Evolutionary conservation across 2,888 invertebrate genomes (phyloP).

Genomic region (Harpalus rufipes): DNA sequence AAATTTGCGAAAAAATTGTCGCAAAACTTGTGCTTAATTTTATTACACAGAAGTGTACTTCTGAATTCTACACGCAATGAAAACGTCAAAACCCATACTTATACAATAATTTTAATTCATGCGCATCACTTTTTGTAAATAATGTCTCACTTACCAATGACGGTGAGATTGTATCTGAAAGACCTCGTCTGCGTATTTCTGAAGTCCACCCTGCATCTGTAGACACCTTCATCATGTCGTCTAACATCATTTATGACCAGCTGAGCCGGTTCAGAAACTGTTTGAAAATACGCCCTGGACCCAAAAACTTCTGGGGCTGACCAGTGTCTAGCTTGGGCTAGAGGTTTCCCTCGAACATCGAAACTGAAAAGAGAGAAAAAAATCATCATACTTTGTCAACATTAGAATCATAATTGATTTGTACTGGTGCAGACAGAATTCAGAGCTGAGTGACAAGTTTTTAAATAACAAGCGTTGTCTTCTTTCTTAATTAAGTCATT

Average conservation of each 20-base stretch:
- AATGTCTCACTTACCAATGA: slow-evolving; percentile 86
- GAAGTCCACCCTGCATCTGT: slow-evolving; percentile 94
- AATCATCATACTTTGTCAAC: neutral
- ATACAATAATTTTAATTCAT: too few species aligned
- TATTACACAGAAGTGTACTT: too few species aligned
- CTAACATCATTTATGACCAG: slow-evolving; percentile 90
- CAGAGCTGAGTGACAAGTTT: too few species aligned
- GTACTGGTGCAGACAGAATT: too few species aligned
- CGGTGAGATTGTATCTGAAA: slow-evolving; percentile 93
- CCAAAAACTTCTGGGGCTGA: slow-evolving; percentile 92
- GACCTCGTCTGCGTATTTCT: slow-evolving; percentile 93
- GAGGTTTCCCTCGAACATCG: slow-evolving; percentile 90
- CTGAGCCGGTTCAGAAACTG: slow-evolving; percentile 88
- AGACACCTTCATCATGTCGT: slow-evolving; percentile 92
- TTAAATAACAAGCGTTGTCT: too few species aligned
- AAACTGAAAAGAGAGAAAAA: slow-evolving; percentile 84
- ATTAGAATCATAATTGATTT: too few species aligned
- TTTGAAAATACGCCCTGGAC: slow-evolving; percentile 90
- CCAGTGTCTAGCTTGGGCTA: slow-evolving; percentile 90
- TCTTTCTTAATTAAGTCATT: too few species aligned
- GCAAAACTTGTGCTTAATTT: too few species aligned
- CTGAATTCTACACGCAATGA: too few species aligned
- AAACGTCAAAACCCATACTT: too few species aligned
- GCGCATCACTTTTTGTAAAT: neutral
- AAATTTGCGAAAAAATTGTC: too few species aligned